Percentiles rank a stretch among this genome's conserved stretches.
Conservation (phyloP, 2,113 vertebrate genomes). For the Podarcis raffonei region DNA sequence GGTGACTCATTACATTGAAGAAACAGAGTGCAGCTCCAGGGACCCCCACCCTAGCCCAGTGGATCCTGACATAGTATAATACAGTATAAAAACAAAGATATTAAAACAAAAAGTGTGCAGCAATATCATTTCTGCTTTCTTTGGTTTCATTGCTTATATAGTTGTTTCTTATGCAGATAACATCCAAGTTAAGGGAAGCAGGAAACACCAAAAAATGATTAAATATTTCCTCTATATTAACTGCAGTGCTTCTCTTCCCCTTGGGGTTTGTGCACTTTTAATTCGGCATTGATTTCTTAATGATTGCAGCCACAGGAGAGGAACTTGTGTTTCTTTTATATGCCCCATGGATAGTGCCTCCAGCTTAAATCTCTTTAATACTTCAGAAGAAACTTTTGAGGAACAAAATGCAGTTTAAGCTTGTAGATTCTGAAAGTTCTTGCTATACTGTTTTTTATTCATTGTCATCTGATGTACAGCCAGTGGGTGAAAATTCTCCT, state of each 20-base stretch:
- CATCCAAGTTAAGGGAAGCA: conserved; percentile 31
- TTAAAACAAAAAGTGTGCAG: not conserved
- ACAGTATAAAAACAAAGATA: accelerated
- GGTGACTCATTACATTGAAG: not conserved
- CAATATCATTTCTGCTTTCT: not conserved
- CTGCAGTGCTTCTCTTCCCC: conserved; percentile 31
- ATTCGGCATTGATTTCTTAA: conserved; percentile 78
- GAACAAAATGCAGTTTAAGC: not conserved
- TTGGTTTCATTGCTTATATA: conserved; percentile 2
- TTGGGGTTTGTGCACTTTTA: conserved; percentile 70
- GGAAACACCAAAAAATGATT: conserved; percentile 64
- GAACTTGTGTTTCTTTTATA: conserved; percentile 69
- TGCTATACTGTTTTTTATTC: conserved; percentile 22
- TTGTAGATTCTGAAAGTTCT: conserved; percentile 32
- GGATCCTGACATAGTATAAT: not conserved
- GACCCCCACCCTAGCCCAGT: not conserved
- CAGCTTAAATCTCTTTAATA: conserved; percentile 10
- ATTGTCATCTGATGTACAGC: conserved; percentile 41
- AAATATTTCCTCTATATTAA: conserved; percentile 46
- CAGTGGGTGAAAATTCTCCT: conserved; percentile 36
- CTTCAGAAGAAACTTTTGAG: not conserved
- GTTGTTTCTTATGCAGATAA: conserved; percentile 43
- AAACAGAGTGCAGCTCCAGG: not conserved
- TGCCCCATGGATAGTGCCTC: not conserved
- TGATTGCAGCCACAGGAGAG: conserved; percentile 63